Evolutionary conservation across 2,113 vertebrate genomes (phyloP).

Genomic region (Cranoglanis bouderius): DNA sequence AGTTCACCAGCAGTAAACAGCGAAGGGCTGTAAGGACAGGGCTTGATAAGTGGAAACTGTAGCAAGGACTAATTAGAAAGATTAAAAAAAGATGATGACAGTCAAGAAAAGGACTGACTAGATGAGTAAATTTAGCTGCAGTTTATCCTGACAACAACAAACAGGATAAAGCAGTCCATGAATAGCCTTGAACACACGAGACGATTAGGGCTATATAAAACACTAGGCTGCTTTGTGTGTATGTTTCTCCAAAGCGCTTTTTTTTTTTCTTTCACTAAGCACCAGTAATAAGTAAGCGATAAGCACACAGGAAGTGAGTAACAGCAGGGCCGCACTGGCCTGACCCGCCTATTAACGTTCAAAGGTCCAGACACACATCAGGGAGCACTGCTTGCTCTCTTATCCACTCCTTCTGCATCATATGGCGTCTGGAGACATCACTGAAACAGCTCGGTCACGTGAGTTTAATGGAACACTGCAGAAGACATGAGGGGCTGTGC

Average conservation of each 20-base stretch:
- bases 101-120: not conserved
- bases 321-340: not conserved
- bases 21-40: not conserved
- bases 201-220: constrained; percentile 6
- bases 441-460: not conserved
- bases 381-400: not conserved
- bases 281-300: constrained; percentile 13
- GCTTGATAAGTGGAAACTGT: not conserved
- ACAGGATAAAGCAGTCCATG: not conserved
- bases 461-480: not conserved
- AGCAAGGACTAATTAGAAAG: not conserved
- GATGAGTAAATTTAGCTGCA: constrained; percentile 27
- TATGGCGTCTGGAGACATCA: not conserved
- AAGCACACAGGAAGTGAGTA: constrained; percentile 1
- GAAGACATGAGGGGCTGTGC: not conserved
- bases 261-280: constrained; percentile 3
- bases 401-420: not conserved
- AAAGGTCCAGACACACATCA: constrained; percentile 42
- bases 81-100: not conserved
- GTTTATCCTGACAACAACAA: constrained; percentile 17
- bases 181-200: not conserved
- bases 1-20: not conserved
- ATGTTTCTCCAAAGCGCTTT: not conserved
- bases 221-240: not conserved
- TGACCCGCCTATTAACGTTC: constrained; percentile 25